phyloP scores from a whole-genome alignment of 2,113 vertebrate species.

The Meriones unguiculatus region DNA sequence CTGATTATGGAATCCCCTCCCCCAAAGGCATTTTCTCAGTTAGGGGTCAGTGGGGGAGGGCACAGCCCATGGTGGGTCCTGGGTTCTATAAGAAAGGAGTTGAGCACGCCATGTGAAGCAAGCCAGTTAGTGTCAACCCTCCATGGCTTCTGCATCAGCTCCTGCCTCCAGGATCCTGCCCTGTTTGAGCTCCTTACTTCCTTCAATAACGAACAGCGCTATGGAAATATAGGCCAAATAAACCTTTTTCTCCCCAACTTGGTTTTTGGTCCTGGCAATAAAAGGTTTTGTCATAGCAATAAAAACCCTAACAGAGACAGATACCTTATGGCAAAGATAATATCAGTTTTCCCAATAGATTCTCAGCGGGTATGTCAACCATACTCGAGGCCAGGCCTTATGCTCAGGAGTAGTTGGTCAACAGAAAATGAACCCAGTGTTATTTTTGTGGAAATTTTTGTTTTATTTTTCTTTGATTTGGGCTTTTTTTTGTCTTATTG shows the following conservation, averaged over 20 bases:
- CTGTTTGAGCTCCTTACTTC: not conserved
- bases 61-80: not conserved
- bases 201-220: not conserved
- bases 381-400: not conserved
- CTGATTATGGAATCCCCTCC: no score
- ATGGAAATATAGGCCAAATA: not conserved
- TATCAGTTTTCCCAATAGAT: not conserved
- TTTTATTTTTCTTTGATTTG: not conserved
- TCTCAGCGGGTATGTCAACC: not conserved
- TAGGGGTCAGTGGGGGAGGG: not conserved
- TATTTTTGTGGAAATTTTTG: not conserved
- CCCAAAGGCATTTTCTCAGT: not conserved
- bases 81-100: not conserved
- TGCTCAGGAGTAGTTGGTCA: not conserved
- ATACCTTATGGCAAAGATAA: not conserved
- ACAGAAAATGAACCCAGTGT: not conserved
- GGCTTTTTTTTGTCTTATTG: not conserved
- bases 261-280: not conserved
- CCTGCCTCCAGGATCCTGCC: not conserved
- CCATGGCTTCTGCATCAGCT: not conserved
- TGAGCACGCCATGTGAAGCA: not conserved
- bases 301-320: not conserved
- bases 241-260: not conserved
- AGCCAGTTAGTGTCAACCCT: not conserved
- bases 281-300: not conserved